Evolutionary conservation across 2,797 vertebrate genomes (phyloP), one percentile per base, ranked within the genome.

Genomic region (Xerus rutilus): DNA sequence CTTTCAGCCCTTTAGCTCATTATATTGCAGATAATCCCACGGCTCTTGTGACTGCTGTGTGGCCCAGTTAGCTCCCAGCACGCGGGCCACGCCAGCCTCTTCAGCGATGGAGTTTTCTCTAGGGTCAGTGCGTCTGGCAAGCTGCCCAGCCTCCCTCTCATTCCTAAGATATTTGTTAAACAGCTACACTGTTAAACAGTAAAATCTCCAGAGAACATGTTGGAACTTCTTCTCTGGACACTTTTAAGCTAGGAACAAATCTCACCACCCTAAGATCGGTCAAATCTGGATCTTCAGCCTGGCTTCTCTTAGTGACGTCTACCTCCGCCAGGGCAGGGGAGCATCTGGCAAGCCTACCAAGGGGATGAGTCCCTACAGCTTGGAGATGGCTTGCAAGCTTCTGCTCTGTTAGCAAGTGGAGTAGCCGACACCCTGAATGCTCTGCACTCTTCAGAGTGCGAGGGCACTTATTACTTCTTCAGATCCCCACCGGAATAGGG

Each of bases 31-130:
- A 52, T 17, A 21, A 45, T 4, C 28, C 12, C 14, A 6, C 0
- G 0, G 70, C 35, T 20, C 8, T 12, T 64, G 25, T 28, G 59
- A 30, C 62, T 30, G 62, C 62, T 30, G 62, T 30, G 62, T 28
- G 25, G 62, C 17, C 32, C 8, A 7, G 15, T 57, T 21, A 65
- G 73, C 28, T 11, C 49, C 21, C 0, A 0, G 43, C 21, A 0
- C 1, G 4, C 12, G 3, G 62, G 32, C 17, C 2, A 57, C 9
- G 2, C 2, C 47, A 17, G 1, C 10, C 9, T 7, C 65, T 21
- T 5, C 1, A 47, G 77, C 0, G 12, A 25, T 9, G 15, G 7
- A 6, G 35, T 23, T 8, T 2, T 64, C n/a, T 23, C 11, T 13
- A 28, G 0, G 78, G 73, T 39, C 83, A 39, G 65, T 5, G 14